Percentiles rank a stretch among this genome's conserved stretches.
Conservation (phyloP, 2,797 vertebrate species). For the Tauraco hartlaubi region DNA sequence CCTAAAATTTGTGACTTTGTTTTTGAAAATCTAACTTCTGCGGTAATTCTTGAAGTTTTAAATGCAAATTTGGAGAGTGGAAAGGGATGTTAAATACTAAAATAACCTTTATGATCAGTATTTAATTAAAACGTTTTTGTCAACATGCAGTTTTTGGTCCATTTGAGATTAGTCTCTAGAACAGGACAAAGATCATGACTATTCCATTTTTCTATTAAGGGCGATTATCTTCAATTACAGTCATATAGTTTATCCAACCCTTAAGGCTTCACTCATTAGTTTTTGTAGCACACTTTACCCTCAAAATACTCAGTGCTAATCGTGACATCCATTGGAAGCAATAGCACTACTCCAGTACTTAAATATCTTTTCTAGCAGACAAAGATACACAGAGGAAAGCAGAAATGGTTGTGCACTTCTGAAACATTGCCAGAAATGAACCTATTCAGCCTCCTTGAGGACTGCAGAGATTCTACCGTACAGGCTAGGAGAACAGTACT, state of each 20-base stretch:
- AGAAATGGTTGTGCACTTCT: neutral
- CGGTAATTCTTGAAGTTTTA: neutral
- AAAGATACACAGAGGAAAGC: neutral
- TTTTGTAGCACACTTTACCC: neutral
- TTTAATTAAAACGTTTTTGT: neutral
- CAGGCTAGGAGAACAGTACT: neutral
- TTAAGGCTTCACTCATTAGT: neutral
- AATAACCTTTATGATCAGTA: neutral
- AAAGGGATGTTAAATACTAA: neutral
- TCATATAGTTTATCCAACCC: neutral
- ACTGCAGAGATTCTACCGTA: neutral
- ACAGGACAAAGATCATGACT: neutral
- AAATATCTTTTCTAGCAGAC: neutral
- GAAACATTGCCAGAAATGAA: neutral
- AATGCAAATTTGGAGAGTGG: neutral
- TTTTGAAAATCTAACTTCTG: neutral
- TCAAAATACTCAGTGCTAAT: neutral
- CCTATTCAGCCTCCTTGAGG: neutral
- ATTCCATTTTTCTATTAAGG: neutral
- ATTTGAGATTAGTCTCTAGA: neutral
- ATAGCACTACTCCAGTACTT: neutral
- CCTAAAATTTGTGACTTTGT: neutral
- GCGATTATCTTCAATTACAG: neutral
- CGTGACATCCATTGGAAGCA: neutral
- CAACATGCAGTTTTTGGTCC: neutral